phyloP scores from a whole-genome alignment of 2,888 invertebrate species.

The Ernsta delagoae region DNA sequence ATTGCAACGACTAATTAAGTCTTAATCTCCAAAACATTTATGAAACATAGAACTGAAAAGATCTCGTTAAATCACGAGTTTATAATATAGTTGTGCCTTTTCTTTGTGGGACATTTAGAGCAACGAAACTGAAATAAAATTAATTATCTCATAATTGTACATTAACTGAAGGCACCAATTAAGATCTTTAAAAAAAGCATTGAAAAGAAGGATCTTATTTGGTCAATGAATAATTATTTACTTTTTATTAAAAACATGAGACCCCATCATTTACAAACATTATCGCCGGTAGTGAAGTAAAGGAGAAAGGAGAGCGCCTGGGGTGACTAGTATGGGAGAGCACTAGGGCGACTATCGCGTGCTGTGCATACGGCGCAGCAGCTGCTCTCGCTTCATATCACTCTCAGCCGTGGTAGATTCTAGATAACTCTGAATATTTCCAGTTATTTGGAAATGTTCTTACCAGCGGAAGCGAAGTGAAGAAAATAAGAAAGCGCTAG shows the following conservation, averaged over 20 bases:
- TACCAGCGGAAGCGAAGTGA: conserved; percentile 76
- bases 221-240: no score
- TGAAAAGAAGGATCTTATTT: no score
- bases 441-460: conserved; percentile 40
- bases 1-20: no score
- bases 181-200: not conserved
- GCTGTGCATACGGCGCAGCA: no score
- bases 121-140: not conserved
- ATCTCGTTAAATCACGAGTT: no score
- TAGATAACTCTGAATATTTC: not conserved
- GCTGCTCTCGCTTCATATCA: no score
- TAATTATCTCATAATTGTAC: not conserved
- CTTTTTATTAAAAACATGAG: no score
- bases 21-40: no score
- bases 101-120: conserved; percentile 1
- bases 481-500: conserved; percentile 72
- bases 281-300: conserved; percentile 76
- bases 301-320: conserved; percentile 73
- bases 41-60: no score
- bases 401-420: not conserved
- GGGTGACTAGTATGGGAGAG: conserved; percentile 42
- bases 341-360: no score
- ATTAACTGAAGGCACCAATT: not conserved
- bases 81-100: conserved; percentile 12
- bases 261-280: not conserved